A percentile compares a stretch with the other conserved stretches of the same genome.
These are phyloP conservation scores for Proteles cristata DNA, from an alignment of 2,113 vertebrate genomes.

Conservation along the genomic window DNA sequence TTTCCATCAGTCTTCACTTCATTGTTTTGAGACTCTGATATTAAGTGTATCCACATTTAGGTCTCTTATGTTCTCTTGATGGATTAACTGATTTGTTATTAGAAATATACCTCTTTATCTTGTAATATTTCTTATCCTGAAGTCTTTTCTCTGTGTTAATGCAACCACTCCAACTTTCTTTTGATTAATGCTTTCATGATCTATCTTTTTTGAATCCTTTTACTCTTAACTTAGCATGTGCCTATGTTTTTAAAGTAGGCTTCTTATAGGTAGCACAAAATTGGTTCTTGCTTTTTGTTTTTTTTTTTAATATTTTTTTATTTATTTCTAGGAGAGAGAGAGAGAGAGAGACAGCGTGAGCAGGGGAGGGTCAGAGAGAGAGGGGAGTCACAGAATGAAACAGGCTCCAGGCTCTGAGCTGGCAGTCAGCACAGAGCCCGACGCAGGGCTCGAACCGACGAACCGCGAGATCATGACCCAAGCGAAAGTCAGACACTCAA, in stretches of 20 bases:
- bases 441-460: too few species aligned
- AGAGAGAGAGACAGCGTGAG: too few species aligned
- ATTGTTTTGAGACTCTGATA: neutral
- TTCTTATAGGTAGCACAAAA: neutral
- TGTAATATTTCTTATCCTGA: neutral
- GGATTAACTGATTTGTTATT: neutral
- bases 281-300: neutral
- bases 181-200: neutral
- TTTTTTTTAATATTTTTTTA: too few species aligned
- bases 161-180: neutral
- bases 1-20: neutral
- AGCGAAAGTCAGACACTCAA: too few species aligned
- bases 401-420: too few species aligned
- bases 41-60: neutral
- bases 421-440: too few species aligned
- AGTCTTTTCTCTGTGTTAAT: neutral
- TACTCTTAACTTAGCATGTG: slow-evolving; percentile 3
- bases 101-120: neutral
- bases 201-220: neutral
- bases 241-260: neutral
- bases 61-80: neutral
- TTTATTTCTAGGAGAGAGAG: too few species aligned
- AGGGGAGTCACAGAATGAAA: too few species aligned
- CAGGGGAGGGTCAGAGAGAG: too few species aligned
- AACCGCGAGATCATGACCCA: too few species aligned